Base-by-base conservation (phyloP, 2,888 invertebrate species). In the Trichogramma dendrolimi region DNA sequence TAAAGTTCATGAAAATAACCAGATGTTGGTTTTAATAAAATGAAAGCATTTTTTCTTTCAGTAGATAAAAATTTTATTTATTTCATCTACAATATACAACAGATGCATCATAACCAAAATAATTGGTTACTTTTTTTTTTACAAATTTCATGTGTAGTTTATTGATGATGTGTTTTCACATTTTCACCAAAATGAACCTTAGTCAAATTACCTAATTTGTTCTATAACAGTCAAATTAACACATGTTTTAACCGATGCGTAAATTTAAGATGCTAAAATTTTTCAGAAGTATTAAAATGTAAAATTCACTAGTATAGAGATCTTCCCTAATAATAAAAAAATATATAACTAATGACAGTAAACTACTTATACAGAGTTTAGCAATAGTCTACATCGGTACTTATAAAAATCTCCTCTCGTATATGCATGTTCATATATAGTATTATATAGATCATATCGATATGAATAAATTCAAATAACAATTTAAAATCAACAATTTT, bases 201-300 rank as follows among this genome's bases (percentile, higher is more conserved):
- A 61, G 64, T 61, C 61, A 64, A 61, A 64, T 43, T 61, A 61
- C 59, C 64, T 58, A 59, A 52, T 62, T 59, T 62, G 46, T 62
- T 44, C 2, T 56, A 14, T 56, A 6, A 42, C 48, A 48, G 40
- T 47, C n/a, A 14, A n/a, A 8, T 47, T 46, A 47, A 8, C 49
- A 11, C 27, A 27, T 27, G 1, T 2, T 27, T 27, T 27, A 27
- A 27, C 27, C 27, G 27, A 27, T 27, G 27, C 27, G 27, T 27
- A 27, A 27, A 27, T 27, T 27, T 27, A 27, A 27, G 27, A 27
- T 27, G 27, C 27, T 27, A 27, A 27, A 27, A 27, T 27, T 27
- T 27, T 27, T 27, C 27, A 27, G 27, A 27, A 27, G 27, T 27
- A 27, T 27, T 27, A 27, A 27, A 49, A 49, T 49, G n/a, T 11